These are phyloP conservation scores for Patella pellucida DNA, from an alignment of 2,888 invertebrate genomes.

Conservation along the genomic window DNA sequence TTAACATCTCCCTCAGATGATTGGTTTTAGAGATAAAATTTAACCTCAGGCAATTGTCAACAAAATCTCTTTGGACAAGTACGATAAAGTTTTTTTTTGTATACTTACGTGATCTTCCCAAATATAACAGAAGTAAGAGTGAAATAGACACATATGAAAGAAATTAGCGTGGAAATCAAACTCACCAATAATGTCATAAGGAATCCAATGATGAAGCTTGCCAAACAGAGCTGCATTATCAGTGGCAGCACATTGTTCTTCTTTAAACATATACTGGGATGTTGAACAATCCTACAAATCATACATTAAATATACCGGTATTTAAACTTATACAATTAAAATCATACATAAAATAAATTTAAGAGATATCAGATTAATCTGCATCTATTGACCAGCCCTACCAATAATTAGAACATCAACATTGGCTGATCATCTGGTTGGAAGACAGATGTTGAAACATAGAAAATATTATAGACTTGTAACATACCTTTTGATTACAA, in stretches of 20 bases:
- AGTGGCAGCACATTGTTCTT: conserved; percentile 54
- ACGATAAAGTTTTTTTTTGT: no score
- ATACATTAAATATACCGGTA: not conserved
- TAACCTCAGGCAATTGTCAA: no score
- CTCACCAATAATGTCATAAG: conserved; percentile 33
- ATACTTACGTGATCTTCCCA: not conserved
- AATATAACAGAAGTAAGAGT: not conserved
- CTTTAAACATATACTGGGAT: conserved; percentile 41
- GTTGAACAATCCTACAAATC: conserved; percentile 15
- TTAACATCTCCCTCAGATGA: no score
- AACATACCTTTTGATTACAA: conserved; percentile 51
- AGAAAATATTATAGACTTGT: no score
- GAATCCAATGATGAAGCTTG: conserved; percentile 45
- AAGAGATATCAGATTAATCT: no score
- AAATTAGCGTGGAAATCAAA: not conserved
- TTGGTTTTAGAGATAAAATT: no score
- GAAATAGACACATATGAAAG: not conserved
- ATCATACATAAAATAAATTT: not conserved
- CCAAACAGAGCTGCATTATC: conserved; percentile 37
- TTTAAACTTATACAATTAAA: conserved; percentile 39
- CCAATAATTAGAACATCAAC: no score
- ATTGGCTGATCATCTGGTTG: no score
- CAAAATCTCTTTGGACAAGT: no score
- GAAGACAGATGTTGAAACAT: no score
- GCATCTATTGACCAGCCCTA: no score